Base-by-base conservation (phyloP, 2,797 vertebrate species). In the Amblyraja radiata region DNA sequence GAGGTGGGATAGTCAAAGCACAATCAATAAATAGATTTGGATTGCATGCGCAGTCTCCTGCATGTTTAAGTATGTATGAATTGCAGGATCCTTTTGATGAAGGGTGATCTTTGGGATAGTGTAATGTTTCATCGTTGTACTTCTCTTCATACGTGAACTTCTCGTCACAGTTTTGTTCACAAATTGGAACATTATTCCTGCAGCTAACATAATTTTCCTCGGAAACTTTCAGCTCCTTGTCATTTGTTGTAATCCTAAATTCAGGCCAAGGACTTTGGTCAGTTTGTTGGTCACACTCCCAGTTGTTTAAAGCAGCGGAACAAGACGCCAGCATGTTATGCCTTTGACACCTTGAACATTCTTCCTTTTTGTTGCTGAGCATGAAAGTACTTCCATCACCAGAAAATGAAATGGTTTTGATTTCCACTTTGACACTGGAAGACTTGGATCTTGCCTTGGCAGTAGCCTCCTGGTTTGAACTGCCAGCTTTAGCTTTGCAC, bases 371-470 rank as follows among this genome's bases (percentile, higher is more conserved):
- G 74, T 95, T 96, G 78, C 94, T 93, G 80, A 96, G 93, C 36
- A 95, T 86, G 93, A 95, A 91, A 0, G 95, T 95, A 58, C 94
- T 96, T 94, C 94, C 96, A 78, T 94, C 93, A 93, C 95, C 95
- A 93, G 91, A 94, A 11, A 94, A 95, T 39, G 94, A 93, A 58
- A 94, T 93, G 91, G 97, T 96, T 80, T 95, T 96, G 92, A 98
- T 96, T 96, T 98, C 96, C 76, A 97, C 93, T 93, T 96, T 97
- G 14, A 98, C 39, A 2, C 94, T 94, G 36, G 97, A 95, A 36
- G 94, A 94, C 0, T 93, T 88, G 6, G 93, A 96, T 95, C 96
- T 96, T 10, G 97, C 93, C 78, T 96, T 96, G 92, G 97, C 96
- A 92, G 95, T 94, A 76, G 95, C 96, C 39, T 96, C 95, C 93